Conservation (phyloP, 2,113 vertebrate species). For the Coturnix japonica region DNA sequence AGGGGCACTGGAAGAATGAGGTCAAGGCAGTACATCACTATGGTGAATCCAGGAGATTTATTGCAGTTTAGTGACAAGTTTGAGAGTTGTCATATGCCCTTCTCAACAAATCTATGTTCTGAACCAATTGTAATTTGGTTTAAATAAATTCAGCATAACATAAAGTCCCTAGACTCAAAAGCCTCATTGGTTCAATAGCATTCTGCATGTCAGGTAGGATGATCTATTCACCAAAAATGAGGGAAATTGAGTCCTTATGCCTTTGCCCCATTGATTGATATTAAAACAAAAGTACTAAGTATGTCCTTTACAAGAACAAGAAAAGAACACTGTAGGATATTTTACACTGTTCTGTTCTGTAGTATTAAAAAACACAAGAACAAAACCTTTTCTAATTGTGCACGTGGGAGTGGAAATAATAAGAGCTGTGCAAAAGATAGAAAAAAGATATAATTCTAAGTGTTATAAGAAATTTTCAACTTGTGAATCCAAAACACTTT, state of each 20-base stretch:
- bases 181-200: neutral
- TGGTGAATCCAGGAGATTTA: neutral
- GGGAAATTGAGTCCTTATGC: neutral
- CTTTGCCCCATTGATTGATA: neutral
- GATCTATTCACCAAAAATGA: neutral
- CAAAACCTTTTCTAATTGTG: rapidly evolving
- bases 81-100: conserved; percentile 1
- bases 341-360: neutral
- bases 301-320: neutral
- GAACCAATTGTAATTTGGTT: neutral
- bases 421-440: neutral
- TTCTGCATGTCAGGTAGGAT: conserved; percentile 9
- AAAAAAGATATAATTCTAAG: neutral
- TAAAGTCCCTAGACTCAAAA: neutral
- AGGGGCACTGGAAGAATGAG: conserved; percentile 1
- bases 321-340: neutral
- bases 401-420: neutral
- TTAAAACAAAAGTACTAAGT: neutral
- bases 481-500: neutral
- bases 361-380: neutral
- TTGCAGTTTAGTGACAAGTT: conserved; percentile 76
- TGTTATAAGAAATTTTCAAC: neutral
- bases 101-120: neutral
- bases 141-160: neutral
- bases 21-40: conserved; percentile 3